Percentiles rank a stretch among this genome's conserved stretches.
Conservation (phyloP, 2,113 vertebrate species). For the Lepidiolamprologus cunningtoni region DNA sequence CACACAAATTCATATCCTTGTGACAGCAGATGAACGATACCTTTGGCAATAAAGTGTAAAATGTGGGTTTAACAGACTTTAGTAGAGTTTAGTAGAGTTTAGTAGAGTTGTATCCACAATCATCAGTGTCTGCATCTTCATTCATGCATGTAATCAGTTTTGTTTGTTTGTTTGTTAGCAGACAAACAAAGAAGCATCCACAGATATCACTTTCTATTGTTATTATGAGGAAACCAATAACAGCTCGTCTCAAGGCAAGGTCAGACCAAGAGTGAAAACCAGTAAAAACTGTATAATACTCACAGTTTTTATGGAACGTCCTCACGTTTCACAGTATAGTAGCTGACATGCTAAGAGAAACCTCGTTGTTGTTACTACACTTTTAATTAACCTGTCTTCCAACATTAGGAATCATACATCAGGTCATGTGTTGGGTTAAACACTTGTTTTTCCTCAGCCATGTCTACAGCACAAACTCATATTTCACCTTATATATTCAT, state of each 20-base stretch:
- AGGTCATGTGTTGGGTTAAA: background rate
- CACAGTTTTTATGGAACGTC: fast-evolving
- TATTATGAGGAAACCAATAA: background rate
- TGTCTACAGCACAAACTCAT: background rate
- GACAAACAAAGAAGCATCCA: background rate
- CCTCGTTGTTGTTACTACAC: background rate
- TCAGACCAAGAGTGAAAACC: background rate
- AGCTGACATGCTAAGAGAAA: background rate
- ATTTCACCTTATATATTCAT: background rate
- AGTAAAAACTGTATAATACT: background rate
- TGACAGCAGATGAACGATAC: background rate
- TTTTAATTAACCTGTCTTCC: background rate
- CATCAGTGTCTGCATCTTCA: background rate
- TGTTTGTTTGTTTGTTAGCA: background rate
- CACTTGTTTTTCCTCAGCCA: background rate
- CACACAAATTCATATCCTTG: background rate
- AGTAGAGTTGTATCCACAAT: background rate
- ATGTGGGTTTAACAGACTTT: background rate
- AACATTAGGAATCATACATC: background rate
- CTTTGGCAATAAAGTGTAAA: background rate
- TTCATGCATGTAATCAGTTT: background rate
- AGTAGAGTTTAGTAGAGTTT: background rate
- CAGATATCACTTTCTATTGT: background rate
- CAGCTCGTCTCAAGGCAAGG: background rate
- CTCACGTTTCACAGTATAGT: background rate